Conservation (phyloP, 2,113 vertebrate genomes). For the Uria aalge region DNA sequence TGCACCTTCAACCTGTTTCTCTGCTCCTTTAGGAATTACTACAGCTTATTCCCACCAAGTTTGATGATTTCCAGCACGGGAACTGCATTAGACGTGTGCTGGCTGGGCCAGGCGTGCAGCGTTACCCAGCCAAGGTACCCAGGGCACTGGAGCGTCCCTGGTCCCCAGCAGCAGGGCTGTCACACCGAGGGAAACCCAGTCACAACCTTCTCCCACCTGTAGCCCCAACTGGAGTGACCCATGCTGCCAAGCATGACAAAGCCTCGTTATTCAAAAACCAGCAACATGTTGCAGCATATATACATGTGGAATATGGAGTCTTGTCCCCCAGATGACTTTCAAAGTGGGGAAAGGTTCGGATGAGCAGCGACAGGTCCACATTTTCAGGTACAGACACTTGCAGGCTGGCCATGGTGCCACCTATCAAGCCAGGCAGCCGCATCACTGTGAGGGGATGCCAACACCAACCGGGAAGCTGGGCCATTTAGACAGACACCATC, state of each 20-base stretch:
- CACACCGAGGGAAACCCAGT: too few relatives aligned
- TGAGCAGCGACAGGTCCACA: background rate
- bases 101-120: background rate
- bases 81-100: background rate
- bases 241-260: background rate
- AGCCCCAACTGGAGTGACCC: rapidly evolving
- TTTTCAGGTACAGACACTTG: background rate
- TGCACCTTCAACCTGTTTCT: background rate
- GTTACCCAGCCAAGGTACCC: background rate
- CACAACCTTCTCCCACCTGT: background rate
- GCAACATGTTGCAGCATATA: background rate
- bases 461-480: background rate
- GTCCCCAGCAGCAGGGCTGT: background rate
- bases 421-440: background rate
- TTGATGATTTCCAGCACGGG: background rate
- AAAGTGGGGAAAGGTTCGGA: background rate
- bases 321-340: background rate
- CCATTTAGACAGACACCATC: background rate
- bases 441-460: background rate
- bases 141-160: background rate
- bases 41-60: background rate
- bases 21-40: background rate
- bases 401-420: background rate
- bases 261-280: background rate
- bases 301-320: background rate